These are phyloP conservation scores for Stenoptilia bipunctidactyla DNA, from an alignment of 2,888 invertebrate genomes.

Conservation along the genomic window DNA sequence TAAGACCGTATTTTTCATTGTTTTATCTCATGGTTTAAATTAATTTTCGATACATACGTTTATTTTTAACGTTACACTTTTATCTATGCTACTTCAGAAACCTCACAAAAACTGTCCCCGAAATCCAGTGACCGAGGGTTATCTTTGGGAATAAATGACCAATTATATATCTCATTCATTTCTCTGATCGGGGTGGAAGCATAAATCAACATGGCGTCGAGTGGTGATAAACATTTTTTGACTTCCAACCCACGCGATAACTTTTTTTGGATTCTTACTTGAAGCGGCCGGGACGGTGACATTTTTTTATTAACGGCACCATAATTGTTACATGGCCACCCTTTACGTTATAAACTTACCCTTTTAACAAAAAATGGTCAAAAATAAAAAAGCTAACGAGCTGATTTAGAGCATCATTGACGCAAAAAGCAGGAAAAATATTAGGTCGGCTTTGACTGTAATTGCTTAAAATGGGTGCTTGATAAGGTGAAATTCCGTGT, in stretches of 20 bases:
- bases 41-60: constrained; percentile 13
- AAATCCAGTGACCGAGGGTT: constrained; percentile 36
- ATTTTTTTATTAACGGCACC: constrained; percentile 63
- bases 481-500: constrained; percentile 45
- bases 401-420: constrained; percentile 27
- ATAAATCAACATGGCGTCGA: constrained; percentile 66
- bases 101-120: constrained; percentile 30
- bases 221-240: constrained; percentile 69
- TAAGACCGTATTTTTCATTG: too few species aligned
- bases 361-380: constrained; percentile 50
- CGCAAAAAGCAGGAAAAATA: constrained; percentile 48
- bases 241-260: constrained; percentile 68
- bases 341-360: constrained; percentile 45
- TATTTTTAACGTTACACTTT: too few species aligned
- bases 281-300: constrained; percentile 55
- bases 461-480: constrained; percentile 40
- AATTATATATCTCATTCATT: constrained; percentile 69
- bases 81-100: constrained; percentile 33
- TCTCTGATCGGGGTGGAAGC: constrained; percentile 52
- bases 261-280: constrained; percentile 52
- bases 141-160: constrained; percentile 66
- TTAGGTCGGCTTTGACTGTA: constrained; percentile 27
- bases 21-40: constrained; percentile 38
- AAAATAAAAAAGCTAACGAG: constrained; percentile 57
- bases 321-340: constrained; percentile 61